Percentiles rank a stretch among this genome's conserved stretches.
Evolutionary conservation across 2,797 vertebrate genomes (phyloP).

Genomic region (Enteromius unitaeniatus): DNA sequence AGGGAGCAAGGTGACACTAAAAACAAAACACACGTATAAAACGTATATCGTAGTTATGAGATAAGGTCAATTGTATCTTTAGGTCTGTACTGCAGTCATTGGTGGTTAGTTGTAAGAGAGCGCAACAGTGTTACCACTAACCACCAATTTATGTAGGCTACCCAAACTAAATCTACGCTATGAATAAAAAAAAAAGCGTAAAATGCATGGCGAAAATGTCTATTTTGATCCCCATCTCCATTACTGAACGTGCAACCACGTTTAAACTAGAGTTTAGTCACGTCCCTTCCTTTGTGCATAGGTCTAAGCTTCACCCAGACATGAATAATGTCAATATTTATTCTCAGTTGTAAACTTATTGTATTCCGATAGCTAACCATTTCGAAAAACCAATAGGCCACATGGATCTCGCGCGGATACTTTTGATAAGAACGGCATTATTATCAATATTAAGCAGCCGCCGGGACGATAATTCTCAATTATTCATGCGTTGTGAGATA

Average conservation of each 20-base stretch:
- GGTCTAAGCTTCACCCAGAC: conserved; percentile 39
- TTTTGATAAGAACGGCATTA: conserved; percentile 61
- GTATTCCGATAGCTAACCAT: conserved; percentile 46
- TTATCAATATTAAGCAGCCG: conserved; percentile 46
- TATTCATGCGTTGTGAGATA: conserved; percentile 12
- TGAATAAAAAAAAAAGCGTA: background rate
- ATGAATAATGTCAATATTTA: conserved; percentile 60
- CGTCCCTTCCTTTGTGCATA: conserved; percentile 29
- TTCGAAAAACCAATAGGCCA: conserved; percentile 63
- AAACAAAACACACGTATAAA: background rate
- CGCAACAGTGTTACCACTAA: conserved; percentile 28
- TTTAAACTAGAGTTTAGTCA: conserved; percentile 33
- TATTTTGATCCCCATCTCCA: background rate
- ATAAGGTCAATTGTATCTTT: background rate
- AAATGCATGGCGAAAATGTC: background rate
- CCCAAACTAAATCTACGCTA: background rate
- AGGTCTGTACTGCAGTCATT: background rate
- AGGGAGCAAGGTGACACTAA: background rate
- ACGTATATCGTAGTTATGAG: background rate
- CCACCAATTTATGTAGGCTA: background rate
- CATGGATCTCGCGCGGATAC: conserved; percentile 61
- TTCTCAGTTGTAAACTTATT: conserved; percentile 53
- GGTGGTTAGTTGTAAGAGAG: background rate
- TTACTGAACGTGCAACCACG: conserved; percentile 29
- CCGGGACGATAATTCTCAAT: background rate